Conservation (phyloP, 2,113 vertebrate genomes). For the Empidonax traillii region DNA sequence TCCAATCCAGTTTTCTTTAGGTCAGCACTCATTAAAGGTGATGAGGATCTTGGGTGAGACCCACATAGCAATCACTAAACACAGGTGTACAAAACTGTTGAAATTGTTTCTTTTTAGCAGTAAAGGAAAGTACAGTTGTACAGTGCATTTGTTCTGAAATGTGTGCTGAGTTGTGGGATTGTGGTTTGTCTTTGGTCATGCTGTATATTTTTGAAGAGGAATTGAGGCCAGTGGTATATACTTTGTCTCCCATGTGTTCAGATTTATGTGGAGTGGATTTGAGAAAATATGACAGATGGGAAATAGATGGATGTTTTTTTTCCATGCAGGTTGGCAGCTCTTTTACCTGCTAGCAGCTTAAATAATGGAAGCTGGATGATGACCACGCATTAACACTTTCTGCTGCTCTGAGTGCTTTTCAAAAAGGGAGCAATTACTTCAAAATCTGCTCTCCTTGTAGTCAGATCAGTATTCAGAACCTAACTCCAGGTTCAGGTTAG, state of each 20-base stretch:
- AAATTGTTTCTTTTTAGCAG: not conserved
- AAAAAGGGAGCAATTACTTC: not conserved
- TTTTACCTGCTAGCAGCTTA: conserved; percentile 27
- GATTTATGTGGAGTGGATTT: conserved; percentile 34
- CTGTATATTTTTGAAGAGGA: conserved; percentile 48
- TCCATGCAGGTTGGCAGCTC: conserved; percentile 8
- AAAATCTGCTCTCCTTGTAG: not conserved
- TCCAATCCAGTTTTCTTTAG: not conserved
- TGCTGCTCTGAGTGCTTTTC: not conserved
- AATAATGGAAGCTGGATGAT: not conserved
- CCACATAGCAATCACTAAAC: not conserved
- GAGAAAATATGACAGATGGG: conserved; percentile 26
- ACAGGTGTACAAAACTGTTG: not conserved
- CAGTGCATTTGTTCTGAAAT: not conserved
- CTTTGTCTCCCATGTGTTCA: not conserved
- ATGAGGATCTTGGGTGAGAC: not conserved
- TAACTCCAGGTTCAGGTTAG: not conserved
- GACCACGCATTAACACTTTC: conserved; percentile 12
- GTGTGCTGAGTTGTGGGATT: conserved; percentile 23
- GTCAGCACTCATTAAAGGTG: not conserved
- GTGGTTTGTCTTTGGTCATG: conserved; percentile 26
- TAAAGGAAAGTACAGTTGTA: not conserved
- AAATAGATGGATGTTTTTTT: conserved; percentile 22
- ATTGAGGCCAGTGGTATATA: not conserved
- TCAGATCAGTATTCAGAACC: not conserved